Conservation (phyloP, 2,797 vertebrate genomes). For the Silurus aristotelis region DNA sequence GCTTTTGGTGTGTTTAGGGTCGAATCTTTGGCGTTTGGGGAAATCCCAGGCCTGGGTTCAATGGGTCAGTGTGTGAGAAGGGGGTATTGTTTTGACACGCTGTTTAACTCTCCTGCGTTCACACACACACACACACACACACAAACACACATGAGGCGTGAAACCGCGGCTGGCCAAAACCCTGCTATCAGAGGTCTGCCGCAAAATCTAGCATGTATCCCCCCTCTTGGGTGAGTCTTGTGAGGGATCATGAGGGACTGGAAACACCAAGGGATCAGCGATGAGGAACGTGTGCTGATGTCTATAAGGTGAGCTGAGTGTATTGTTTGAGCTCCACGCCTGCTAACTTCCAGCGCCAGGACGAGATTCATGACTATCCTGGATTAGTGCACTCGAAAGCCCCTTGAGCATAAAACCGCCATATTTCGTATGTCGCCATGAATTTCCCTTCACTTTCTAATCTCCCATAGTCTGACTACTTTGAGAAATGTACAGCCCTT, state of each 20-base stretch:
- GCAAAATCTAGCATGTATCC: conserved; percentile 14
- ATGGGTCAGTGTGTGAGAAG: neutral
- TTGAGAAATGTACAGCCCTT: neutral
- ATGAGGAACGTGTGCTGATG: neutral
- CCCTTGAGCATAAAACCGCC: no score
- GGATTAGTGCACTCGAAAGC: neutral
- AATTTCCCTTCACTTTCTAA: no score
- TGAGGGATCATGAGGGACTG: conserved; percentile 13
- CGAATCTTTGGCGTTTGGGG: neutral
- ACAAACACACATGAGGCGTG: neutral
- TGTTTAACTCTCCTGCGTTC: neutral
- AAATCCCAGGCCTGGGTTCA: neutral
- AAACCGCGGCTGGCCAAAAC: conserved; percentile 20
- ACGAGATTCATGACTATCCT: neutral
- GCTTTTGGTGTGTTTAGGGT: neutral
- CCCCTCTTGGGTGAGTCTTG: neutral
- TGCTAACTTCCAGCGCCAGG: conserved; percentile 37
- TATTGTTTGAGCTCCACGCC: conserved; percentile 42
- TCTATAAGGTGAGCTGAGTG: neutral
- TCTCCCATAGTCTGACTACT: neutral
- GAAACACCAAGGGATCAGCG: neutral
- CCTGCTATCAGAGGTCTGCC: conserved; percentile 26
- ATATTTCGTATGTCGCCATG: no score
- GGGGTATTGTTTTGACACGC: neutral
- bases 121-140: neutral